A percentile compares a stretch with the other conserved stretches of the same genome.
Evolutionary conservation across 2,797 vertebrate species (phyloP).

Genomic region (Thunnus albacares): DNA sequence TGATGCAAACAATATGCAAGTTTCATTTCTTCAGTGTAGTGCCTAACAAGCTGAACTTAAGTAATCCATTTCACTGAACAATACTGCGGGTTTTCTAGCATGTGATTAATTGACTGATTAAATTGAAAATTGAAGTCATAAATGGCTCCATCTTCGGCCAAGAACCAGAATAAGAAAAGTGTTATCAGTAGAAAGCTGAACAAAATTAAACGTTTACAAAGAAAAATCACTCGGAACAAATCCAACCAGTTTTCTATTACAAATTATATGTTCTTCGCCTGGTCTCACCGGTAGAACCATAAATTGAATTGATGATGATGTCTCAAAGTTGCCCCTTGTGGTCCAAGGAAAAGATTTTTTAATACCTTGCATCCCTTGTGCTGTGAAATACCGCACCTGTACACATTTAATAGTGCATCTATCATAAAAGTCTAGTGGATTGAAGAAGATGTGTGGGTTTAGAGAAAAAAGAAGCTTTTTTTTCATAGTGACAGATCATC

Average conservation of each 20-base stretch:
- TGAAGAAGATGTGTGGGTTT: constrained; percentile 41
- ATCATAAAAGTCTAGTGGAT: constrained; percentile 30
- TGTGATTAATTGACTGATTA: constrained; percentile 2
- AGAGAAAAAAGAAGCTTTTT: constrained; percentile 13
- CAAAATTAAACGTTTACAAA: constrained; percentile 22
- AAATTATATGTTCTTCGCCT: constrained; percentile 50
- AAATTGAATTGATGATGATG: constrained; percentile 70
- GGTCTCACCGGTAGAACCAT: constrained; percentile 59
- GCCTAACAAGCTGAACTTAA: no score
- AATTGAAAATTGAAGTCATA: background rate
- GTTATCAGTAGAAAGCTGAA: background rate
- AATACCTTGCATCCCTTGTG: constrained; percentile 60
- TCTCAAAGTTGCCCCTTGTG: constrained; percentile 60
- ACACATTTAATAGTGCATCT: constrained; percentile 62
- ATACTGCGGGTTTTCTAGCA: background rate
- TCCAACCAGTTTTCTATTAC: constrained; percentile 47
- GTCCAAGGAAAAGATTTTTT: constrained; percentile 63
- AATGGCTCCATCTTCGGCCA: background rate
- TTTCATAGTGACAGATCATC: background rate
- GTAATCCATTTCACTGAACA: background rate
- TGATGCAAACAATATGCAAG: no score
- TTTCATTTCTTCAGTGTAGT: background rate
- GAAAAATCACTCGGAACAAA: constrained; percentile 48
- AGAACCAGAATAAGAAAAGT: background rate
- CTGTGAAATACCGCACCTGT: constrained; percentile 68